A percentile compares a stretch with the other conserved stretches of the same genome.
These are phyloP conservation scores for Leptinotarsa undecemlineata DNA, from an alignment of 1,140 invertebrate genomes.

Conservation along the genomic window DNA sequence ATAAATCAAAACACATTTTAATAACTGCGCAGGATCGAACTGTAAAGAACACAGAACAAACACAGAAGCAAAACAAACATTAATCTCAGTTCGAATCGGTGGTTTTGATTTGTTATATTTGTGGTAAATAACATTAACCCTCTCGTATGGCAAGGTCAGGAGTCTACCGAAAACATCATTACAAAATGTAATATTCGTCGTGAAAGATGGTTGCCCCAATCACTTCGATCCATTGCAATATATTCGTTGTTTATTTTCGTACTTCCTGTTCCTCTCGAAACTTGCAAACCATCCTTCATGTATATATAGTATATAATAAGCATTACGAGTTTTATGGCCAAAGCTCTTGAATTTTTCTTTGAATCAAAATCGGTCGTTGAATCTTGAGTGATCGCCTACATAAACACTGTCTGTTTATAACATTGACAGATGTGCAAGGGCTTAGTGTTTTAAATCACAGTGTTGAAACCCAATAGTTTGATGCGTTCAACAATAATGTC, in stretches of 20 bases:
- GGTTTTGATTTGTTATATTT: too few relatives aligned
- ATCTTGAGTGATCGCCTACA: background rate
- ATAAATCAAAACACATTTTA: too few relatives aligned
- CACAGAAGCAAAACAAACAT: too few relatives aligned
- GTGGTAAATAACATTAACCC: too few relatives aligned
- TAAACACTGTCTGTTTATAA: background rate
- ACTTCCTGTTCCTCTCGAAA: background rate
- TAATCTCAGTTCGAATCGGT: too few relatives aligned
- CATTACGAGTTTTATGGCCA: background rate
- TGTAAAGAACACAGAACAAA: too few relatives aligned
- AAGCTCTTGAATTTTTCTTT: background rate
- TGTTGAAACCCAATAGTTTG: background rate
- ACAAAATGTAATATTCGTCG: too few relatives aligned
- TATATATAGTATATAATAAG: background rate
- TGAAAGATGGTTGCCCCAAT: background rate
- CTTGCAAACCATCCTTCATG: background rate
- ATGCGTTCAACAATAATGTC: background rate
- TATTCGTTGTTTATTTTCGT: background rate
- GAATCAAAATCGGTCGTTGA: background rate
- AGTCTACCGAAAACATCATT: too few relatives aligned
- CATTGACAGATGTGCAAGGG: constrained; percentile 4
- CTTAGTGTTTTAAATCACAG: background rate
- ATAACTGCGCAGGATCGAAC: too few relatives aligned
- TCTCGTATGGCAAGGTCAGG: too few relatives aligned
- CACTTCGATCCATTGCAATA: background rate